phyloP scores from a whole-genome alignment of 2,888 invertebrate genomes.

The Cylloceria caligata region DNA sequence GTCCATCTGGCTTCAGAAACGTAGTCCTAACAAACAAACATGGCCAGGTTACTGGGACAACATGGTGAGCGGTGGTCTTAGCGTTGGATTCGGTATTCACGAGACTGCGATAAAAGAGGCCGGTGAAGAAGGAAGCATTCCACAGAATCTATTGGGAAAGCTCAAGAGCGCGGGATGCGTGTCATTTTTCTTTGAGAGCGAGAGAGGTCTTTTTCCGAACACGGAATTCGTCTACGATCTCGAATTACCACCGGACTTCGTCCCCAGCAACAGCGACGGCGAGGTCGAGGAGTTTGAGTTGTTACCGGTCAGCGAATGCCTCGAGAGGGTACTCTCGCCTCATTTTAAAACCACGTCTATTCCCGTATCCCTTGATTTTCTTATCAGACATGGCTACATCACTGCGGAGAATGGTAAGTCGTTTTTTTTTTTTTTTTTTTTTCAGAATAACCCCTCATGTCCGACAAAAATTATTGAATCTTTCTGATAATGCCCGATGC shows the following conservation, averaged over 20 bases:
- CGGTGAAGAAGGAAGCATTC: constrained; percentile 96
- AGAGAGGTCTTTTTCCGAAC: constrained; percentile 96
- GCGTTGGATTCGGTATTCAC: constrained; percentile 94
- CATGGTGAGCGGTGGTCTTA: constrained; percentile 97
- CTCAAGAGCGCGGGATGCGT: constrained; percentile 92
- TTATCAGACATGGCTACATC: constrained; percentile 95
- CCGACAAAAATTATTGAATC: background rate
- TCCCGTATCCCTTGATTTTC: constrained; percentile 95
- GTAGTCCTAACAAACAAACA: constrained; percentile 96
- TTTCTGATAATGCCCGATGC: constrained; percentile 38
- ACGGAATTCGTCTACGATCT: constrained; percentile 97
- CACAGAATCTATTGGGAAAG: constrained; percentile 91
- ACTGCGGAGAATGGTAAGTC: constrained; percentile 94
- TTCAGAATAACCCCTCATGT: background rate
- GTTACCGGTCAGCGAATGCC: constrained; percentile 92
- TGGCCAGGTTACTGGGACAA: constrained; percentile 99
- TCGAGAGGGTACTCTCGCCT: constrained; percentile 92
- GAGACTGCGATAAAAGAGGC: constrained; percentile 98
- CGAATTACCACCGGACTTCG: constrained; percentile 95
- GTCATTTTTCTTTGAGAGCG: constrained; percentile 97
- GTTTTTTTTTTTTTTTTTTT: background rate
- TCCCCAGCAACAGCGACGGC: constrained; percentile 96
- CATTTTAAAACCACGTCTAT: constrained; percentile 98
- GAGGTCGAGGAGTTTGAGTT: constrained; percentile 97
- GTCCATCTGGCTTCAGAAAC: constrained; percentile 96